Conservation (phyloP, 2,888 invertebrate genomes). For the Rhamnusium bicolor region DNA sequence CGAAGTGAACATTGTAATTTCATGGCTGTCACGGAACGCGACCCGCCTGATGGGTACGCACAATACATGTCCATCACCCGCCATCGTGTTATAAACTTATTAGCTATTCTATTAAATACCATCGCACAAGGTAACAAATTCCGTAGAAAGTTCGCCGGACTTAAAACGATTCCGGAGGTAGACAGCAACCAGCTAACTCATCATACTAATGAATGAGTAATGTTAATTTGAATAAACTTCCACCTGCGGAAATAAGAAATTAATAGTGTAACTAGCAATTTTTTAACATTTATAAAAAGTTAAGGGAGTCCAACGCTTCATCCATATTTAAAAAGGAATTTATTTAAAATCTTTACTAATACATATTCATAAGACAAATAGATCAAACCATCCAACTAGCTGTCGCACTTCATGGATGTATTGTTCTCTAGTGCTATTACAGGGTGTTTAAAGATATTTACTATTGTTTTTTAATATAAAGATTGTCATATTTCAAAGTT, state of each 20-base stretch:
- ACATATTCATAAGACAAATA: too few relatives aligned
- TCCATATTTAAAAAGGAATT: not conserved
- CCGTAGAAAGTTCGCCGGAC: slow-evolving; percentile 32
- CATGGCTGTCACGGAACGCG: slow-evolving; percentile 70
- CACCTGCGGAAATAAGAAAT: slow-evolving; percentile 22
- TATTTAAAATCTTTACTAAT: not conserved
- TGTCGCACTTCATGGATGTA: too few relatives aligned
- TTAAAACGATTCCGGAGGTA: slow-evolving; percentile 24
- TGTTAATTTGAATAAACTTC: slow-evolving; percentile 15
- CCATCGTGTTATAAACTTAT: slow-evolving; percentile 66
- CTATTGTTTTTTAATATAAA: too few relatives aligned
- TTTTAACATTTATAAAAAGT: not conserved
- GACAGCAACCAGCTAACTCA: slow-evolving; percentile 24
- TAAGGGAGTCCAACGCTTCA: not conserved
- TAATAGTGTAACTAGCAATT: not conserved
- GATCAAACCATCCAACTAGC: too few relatives aligned
- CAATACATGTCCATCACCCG: slow-evolving; percentile 67
- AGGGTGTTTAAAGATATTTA: too few relatives aligned
- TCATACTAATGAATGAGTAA: slow-evolving; percentile 25
- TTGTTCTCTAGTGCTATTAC: too few relatives aligned
- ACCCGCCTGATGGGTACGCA: slow-evolving; percentile 67
- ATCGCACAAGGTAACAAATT: slow-evolving; percentile 30
- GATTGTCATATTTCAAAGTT: too few relatives aligned
- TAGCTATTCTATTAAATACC: slow-evolving; percentile 62
- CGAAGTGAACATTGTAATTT: slow-evolving; percentile 71